These are phyloP conservation scores for Smutsia temminckii DNA, from an alignment of 2,797 vertebrate genomes.

Conservation along the genomic window DNA sequence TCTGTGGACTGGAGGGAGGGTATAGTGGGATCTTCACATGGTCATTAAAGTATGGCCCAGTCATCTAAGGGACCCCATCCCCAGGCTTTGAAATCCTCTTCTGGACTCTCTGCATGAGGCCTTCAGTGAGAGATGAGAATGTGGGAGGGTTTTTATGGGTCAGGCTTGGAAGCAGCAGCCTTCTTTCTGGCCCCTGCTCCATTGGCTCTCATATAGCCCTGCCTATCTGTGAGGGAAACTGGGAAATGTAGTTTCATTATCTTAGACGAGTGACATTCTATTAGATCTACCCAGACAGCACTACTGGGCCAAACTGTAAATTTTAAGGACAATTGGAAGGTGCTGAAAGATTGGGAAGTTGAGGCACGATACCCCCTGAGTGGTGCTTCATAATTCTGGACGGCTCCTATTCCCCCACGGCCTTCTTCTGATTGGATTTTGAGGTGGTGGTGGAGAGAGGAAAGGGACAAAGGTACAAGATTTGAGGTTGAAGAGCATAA, in stretches of 20 bases:
- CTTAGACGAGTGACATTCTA: background rate
- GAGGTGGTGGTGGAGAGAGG: background rate
- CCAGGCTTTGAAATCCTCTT: background rate
- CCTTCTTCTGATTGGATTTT: slow-evolving; percentile 30
- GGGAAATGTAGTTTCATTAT: background rate
- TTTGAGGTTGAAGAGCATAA: slow-evolving; percentile 45
- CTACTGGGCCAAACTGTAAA: background rate
- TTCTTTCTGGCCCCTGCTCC: background rate
- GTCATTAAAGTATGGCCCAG: background rate
- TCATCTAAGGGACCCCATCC: background rate
- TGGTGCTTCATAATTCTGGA: background rate
- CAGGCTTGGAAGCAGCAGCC: background rate
- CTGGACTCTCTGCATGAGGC: background rate
- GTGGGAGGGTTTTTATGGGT: background rate
- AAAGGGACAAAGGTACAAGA: background rate
- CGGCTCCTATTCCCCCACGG: background rate
- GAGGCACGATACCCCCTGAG: background rate
- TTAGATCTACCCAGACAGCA: background rate
- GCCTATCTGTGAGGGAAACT: background rate
- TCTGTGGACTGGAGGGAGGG: background rate
- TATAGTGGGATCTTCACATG: background rate
- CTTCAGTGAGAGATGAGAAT: background rate
- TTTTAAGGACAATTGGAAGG: background rate
- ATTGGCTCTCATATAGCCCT: background rate
- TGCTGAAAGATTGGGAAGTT: background rate